phyloP scores from a whole-genome alignment of 2,113 vertebrate species.

The Abramis brama region DNA sequence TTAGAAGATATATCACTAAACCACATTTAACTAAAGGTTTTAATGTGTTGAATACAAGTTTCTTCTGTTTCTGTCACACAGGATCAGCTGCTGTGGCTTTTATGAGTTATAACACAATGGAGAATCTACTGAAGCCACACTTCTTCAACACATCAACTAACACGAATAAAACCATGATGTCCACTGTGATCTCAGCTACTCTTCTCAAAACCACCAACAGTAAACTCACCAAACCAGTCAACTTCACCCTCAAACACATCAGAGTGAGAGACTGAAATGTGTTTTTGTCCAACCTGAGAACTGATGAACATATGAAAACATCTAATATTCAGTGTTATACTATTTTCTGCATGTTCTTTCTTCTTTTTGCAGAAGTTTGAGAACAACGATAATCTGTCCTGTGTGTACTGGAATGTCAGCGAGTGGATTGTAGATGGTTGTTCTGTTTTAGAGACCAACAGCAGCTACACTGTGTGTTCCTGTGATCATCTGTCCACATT shows the following conservation, averaged over 20 bases:
- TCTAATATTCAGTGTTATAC: not conserved
- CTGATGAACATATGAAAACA: not conserved
- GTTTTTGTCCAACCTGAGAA: not conserved
- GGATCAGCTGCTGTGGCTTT: slow-evolving; percentile 33
- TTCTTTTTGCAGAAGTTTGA: not conserved
- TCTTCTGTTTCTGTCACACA: not conserved
- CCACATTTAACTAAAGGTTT: too few relatives aligned
- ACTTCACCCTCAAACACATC: slow-evolving; percentile 35
- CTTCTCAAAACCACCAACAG: slow-evolving; percentile 15
- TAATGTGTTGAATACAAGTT: too few relatives aligned
- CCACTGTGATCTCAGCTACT: slow-evolving; percentile 44
- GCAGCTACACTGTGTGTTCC: slow-evolving; percentile 57
- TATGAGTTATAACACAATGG: slow-evolving; percentile 20
- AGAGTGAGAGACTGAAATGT: not conserved
- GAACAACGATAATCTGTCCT: not conserved
- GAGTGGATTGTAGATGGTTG: slow-evolving; percentile 67
- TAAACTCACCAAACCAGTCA: slow-evolving; percentile 23
- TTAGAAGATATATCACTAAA: too few relatives aligned
- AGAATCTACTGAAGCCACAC: slow-evolving; percentile 6
- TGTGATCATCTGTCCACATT: slow-evolving; percentile 64
- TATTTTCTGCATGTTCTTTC: too few relatives aligned
- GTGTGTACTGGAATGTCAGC: slow-evolving; percentile 52
- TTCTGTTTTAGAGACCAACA: not conserved
- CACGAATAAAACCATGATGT: slow-evolving; percentile 37
- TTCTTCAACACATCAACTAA: not conserved